These are phyloP conservation scores for Junco hyemalis DNA, from an alignment of 2,113 vertebrate genomes.

Conservation along the genomic window DNA sequence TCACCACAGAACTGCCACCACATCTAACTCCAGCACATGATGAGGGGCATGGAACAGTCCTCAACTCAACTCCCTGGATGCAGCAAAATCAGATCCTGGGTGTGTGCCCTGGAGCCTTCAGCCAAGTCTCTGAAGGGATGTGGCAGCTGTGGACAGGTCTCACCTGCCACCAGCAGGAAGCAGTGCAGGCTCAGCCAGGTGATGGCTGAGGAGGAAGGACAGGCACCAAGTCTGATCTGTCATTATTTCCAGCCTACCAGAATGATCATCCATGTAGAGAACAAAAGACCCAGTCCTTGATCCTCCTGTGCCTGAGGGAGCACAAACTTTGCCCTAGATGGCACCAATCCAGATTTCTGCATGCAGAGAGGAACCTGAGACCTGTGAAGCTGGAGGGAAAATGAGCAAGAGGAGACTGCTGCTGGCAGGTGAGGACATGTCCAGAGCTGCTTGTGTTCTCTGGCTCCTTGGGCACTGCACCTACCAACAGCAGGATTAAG, in stretches of 20 bases:
- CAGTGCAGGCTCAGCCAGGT: not conserved
- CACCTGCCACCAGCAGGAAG: not conserved
- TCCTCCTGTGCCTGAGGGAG: not conserved
- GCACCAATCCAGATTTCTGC: not conserved
- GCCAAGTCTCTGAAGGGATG: not conserved
- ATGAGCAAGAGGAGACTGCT: not conserved
- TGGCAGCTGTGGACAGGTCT: not conserved
- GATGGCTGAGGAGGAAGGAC: not conserved
- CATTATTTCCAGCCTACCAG: not conserved
- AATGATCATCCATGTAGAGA: not conserved
- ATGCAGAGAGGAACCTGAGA: not conserved
- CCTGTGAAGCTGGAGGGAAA: not conserved
- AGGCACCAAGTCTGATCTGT: not conserved
- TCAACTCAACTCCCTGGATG: not conserved
- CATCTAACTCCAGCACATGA: not conserved
- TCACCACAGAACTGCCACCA: not conserved
- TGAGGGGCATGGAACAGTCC: not conserved
- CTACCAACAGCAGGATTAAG: not conserved
- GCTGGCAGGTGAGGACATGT: not conserved
- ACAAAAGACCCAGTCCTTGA: not conserved
- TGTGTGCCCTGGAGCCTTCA: not conserved
- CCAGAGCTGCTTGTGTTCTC: not conserved
- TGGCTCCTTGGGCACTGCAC: not conserved
- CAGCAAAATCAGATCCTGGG: not conserved
- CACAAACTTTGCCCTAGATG: not conserved